phyloP scores from a whole-genome alignment of 2,797 vertebrate species.

The Todus mexicanus region DNA sequence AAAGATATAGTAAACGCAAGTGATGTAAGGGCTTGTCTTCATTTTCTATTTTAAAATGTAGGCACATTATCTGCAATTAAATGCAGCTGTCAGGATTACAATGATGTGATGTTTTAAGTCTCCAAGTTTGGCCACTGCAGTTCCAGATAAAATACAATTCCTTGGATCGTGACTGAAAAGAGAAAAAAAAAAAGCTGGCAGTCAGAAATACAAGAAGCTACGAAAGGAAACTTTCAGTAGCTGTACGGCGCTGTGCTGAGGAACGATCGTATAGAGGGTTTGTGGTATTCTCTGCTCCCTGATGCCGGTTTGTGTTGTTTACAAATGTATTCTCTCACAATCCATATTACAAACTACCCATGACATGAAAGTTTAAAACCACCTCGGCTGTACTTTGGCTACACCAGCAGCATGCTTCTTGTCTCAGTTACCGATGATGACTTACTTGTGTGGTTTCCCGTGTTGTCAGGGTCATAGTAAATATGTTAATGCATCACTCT shows the following conservation, averaged over 20 bases:
- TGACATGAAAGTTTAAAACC: neutral
- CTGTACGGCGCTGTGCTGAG: neutral
- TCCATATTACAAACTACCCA: neutral
- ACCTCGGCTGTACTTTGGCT: neutral
- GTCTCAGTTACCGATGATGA: neutral
- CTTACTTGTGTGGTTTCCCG: neutral
- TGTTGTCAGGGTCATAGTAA: neutral
- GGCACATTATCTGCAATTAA: constrained; percentile 4
- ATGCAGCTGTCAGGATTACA: neutral
- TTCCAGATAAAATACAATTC: neutral
- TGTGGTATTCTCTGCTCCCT: neutral
- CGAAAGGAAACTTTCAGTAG: neutral
- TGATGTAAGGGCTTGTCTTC: neutral
- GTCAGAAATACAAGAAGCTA: neutral
- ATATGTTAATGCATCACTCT: neutral
- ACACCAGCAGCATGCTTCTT: neutral
- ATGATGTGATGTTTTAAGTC: neutral
- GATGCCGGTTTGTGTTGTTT: neutral
- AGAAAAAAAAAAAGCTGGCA: neutral
- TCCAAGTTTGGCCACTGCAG: neutral
- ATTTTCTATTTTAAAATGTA: constrained; percentile 12
- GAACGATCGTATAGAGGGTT: fast-evolving
- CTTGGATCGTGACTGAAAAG: neutral
- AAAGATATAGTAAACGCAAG: neutral
- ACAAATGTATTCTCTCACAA: neutral